Conservation (phyloP, 2,888 invertebrate genomes). For the Megamerina dolium region DNA sequence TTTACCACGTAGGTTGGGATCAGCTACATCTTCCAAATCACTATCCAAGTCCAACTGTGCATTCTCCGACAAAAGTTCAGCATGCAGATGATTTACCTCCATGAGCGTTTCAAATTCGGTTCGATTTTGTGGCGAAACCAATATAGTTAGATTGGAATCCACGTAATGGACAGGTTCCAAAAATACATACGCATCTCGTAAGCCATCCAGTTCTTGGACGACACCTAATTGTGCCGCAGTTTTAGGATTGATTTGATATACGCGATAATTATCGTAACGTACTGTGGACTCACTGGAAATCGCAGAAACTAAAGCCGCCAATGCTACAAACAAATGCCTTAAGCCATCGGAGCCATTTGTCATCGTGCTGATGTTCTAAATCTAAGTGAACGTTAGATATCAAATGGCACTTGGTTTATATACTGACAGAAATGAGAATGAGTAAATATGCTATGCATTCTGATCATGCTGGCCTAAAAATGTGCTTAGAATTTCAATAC, state of each 20-base stretch:
- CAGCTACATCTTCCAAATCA: conserved; percentile 23
- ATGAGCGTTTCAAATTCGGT: conserved; percentile 23
- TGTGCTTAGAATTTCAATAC: no score
- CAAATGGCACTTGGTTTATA: no score
- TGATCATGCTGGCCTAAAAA: no score
- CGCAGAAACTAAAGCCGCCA: conserved; percentile 5
- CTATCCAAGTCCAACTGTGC: conserved; percentile 36
- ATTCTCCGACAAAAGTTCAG: conserved; percentile 49
- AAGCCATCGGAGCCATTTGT: no score
- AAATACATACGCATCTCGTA: conserved; percentile 44
- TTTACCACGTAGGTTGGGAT: conserved; percentile 22
- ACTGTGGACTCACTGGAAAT: no score
- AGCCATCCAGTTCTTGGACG: conserved; percentile 46
- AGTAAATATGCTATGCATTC: no score
- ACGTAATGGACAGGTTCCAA: conserved; percentile 46
- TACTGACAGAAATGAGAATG: no score
- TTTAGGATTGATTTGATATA: conserved; percentile 55
- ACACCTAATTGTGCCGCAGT: conserved; percentile 50
- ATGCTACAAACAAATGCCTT: conserved; percentile 11
- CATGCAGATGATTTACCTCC: conserved; percentile 36
- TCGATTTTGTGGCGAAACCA: conserved; percentile 31
- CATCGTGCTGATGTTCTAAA: no score
- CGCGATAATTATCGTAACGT: conserved; percentile 54
- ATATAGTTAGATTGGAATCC: conserved; percentile 48
- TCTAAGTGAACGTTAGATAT: no score